A percentile compares a stretch with the other conserved stretches of the same genome.
These are phyloP conservation scores for Cydia splendana DNA, from an alignment of 1,140 invertebrate genomes.

Conservation along the genomic window DNA sequence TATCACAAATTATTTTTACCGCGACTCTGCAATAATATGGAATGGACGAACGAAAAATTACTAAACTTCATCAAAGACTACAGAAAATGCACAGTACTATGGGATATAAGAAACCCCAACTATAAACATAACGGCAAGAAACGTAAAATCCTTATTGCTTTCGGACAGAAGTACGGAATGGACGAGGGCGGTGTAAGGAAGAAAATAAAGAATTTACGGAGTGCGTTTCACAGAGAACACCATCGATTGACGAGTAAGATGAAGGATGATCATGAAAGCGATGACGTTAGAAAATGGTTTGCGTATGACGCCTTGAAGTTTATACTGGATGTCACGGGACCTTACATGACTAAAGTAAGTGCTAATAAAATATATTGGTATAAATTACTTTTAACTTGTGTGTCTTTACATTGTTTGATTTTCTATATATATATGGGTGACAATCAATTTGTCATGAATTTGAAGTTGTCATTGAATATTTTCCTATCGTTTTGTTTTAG, in stretches of 20 bases:
- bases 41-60: constrained; percentile 18
- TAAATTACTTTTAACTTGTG: too few species aligned
- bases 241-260: constrained; percentile 15
- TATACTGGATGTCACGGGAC: neutral
- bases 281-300: constrained; percentile 20
- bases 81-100: neutral
- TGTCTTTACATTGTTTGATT: too few species aligned
- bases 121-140: constrained; percentile 20
- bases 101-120: constrained; percentile 10
- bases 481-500: too few species aligned
- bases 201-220: constrained; percentile 26
- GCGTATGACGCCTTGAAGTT: constrained; percentile 25
- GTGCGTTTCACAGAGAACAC: constrained; percentile 23
- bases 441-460: too few species aligned
- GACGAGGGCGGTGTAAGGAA: neutral
- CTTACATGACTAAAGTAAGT: neutral
- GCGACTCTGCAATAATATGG: neutral
- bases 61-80: constrained; percentile 14
- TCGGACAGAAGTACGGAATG: constrained; percentile 9
- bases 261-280: neutral
- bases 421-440: too few species aligned
- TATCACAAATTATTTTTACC: neutral
- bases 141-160: neutral
- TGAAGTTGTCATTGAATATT: too few species aligned
- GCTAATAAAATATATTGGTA: neutral